Evolutionary conservation across 2,888 invertebrate genomes (phyloP).

Genomic region (Tinea trinotella): DNA sequence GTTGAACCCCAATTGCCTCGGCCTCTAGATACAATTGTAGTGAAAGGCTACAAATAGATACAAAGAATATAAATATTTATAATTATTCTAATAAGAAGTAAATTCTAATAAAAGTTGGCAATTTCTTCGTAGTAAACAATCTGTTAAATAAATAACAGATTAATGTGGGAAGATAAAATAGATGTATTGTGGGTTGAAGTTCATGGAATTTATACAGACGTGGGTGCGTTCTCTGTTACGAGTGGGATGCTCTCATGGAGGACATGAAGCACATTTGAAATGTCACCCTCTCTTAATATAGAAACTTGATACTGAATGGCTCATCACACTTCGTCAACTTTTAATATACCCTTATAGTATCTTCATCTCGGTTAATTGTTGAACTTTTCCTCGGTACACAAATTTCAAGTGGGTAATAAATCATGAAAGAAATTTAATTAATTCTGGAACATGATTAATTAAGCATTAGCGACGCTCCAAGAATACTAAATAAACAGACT

Average conservation of each 20-base stretch:
- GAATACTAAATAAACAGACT: constrained; percentile 10
- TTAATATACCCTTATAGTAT: background rate
- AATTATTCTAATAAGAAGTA: too few relatives aligned
- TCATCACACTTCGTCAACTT: constrained; percentile 8
- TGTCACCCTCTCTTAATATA: constrained; percentile 6
- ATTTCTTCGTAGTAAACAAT: background rate
- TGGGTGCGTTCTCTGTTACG: constrained; percentile 38
- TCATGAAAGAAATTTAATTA: constrained; percentile 13
- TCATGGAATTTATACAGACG: constrained; percentile 42
- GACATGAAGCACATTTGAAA: background rate
- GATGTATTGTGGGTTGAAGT: constrained; percentile 42
- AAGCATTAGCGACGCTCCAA: constrained; percentile 12
- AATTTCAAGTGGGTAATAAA: constrained; percentile 8
- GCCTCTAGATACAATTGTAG: too few relatives aligned
- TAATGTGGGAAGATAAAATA: constrained; percentile 22
- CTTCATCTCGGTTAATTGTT: constrained; percentile 1
- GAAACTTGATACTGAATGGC: background rate
- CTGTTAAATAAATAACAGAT: background rate
- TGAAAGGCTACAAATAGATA: too few relatives aligned
- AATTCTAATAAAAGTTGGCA: background rate
- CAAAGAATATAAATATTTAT: background rate
- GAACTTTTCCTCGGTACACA: background rate
- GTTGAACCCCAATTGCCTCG: too few relatives aligned
- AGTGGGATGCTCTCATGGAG: constrained; percentile 28
- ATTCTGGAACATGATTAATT: constrained; percentile 14